phyloP scores from a whole-genome alignment of 2,888 invertebrate genomes.

The Rhaphigaster nebulosa region DNA sequence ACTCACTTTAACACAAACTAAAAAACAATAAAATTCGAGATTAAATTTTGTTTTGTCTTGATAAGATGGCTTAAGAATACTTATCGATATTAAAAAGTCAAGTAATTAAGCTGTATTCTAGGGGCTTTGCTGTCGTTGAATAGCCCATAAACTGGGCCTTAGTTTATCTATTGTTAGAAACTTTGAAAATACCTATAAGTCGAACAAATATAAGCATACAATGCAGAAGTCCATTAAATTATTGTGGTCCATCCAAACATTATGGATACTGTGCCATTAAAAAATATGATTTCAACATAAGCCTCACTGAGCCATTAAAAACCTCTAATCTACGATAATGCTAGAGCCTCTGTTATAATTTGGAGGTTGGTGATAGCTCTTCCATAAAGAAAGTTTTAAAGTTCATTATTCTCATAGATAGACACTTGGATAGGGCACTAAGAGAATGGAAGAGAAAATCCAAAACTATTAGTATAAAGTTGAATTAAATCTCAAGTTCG shows the following conservation, averaged over 20 bases:
- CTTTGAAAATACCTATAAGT: background rate
- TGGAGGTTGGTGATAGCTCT: background rate
- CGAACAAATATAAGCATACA: background rate
- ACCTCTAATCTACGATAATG: background rate
- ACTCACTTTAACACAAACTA: too few relatives aligned
- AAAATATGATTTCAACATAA: background rate
- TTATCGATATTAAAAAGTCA: too few relatives aligned
- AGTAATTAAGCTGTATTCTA: background rate
- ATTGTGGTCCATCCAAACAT: too few relatives aligned
- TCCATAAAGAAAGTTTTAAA: too few relatives aligned
- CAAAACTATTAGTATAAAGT: too few relatives aligned
- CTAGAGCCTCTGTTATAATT: background rate
- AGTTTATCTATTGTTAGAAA: background rate
- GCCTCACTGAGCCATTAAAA: background rate
- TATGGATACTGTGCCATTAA: background rate
- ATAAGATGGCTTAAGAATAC: background rate
- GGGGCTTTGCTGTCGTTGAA: too few relatives aligned
- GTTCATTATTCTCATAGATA: too few relatives aligned
- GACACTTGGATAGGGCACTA: too few relatives aligned
- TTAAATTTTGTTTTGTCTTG: too few relatives aligned
- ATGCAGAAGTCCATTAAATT: background rate
- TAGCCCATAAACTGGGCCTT: background rate
- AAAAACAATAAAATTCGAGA: too few relatives aligned
- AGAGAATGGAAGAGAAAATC: background rate
- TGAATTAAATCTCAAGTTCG: too few relatives aligned